Base-by-base conservation (phyloP, 2,113 vertebrate species). In the Platysteira castanea region DNA sequence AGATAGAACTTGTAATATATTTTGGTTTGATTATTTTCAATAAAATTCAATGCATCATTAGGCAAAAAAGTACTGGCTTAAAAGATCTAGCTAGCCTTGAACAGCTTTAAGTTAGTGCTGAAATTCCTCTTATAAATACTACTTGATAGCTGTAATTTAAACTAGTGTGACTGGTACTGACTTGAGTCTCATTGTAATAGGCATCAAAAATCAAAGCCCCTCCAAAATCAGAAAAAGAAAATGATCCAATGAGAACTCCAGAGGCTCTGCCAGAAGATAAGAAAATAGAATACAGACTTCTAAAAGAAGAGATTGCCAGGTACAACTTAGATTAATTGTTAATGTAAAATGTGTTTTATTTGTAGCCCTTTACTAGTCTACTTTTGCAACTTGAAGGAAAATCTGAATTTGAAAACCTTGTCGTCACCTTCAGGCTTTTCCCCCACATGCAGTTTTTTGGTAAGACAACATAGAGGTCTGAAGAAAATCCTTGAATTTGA, bases 141-240 rank as follows among this genome's bases (percentile, higher is more conserved):
- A 3, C 4, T 56, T 41, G 68, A 33, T 52, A 75, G 18, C 46
- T 84, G 4, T 80, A 16, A 47, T 90, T 89, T 86, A n/a, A 73
- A 26, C 18, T 59, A 61, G 2, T 20, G 5, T 64, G 37, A 42
- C n/a, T 84, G 37, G 13, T 81, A 57, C 19, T 94, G 42, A 85
- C 35, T 83, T 77, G 30, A 82, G 70, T 59, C 26, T 84, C 0
- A 2, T 86, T 96, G 65, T 97, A 94, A 95, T 97, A 99, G 99
- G 99, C 99, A 22, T 98, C 99, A n/a, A 99, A 99, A 97, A 98
- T 99, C 3, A 99, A 99, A 97, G 97, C 97, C 16, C 98, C 98
- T 46, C 98, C 98, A 27, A 98, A 98, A 73, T 98, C 98, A 18
- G 99, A 99, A 96, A 99, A 99, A 97, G 99, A 99, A 98, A 99